Conservation (phyloP, 2,888 invertebrate genomes). For the Xylocampa areola region DNA sequence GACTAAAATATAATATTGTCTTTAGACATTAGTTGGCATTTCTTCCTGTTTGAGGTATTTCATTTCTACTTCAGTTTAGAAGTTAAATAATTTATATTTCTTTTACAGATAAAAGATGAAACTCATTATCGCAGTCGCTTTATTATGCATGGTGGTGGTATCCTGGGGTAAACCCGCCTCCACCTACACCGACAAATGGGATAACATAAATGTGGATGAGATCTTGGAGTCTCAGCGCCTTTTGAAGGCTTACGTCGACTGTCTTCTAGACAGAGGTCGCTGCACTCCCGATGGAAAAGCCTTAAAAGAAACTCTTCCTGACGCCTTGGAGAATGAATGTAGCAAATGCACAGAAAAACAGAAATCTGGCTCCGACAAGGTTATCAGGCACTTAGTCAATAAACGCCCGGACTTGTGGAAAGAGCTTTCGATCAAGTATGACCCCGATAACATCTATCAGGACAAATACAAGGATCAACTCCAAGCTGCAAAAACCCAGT, state of each 20-base stretch:
- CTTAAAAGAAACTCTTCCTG: conserved; percentile 91
- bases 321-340: conserved; percentile 92
- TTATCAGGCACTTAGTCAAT: conserved; percentile 92
- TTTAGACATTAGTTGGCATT: no score
- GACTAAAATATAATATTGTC: no score
- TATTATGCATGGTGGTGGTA: conserved; percentile 74
- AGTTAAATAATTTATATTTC: conserved; percentile 4
- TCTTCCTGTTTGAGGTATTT: no score
- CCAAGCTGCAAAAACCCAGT: conserved; percentile 67
- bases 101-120: conserved; percentile 75
- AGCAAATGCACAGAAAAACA: conserved; percentile 92
- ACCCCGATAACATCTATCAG: conserved; percentile 92
- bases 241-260: conserved; percentile 92
- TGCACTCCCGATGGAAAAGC: conserved; percentile 92
- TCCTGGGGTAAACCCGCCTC: conserved; percentile 76
- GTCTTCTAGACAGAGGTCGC: conserved; percentile 91
- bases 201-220: conserved; percentile 92
- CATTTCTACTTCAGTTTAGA: no score
- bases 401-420: conserved; percentile 92
- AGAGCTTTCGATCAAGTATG: conserved; percentile 92
- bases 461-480: conserved; percentile 90
- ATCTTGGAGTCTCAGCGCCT: conserved; percentile 91
- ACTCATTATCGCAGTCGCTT: conserved; percentile 73
- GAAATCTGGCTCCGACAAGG: conserved; percentile 89
- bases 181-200: conserved; percentile 92